A percentile compares a stretch with the other conserved stretches of the same genome.
phyloP scores from a whole-genome alignment of 2,797 vertebrate species.

The Anguilla pacifica region DNA sequence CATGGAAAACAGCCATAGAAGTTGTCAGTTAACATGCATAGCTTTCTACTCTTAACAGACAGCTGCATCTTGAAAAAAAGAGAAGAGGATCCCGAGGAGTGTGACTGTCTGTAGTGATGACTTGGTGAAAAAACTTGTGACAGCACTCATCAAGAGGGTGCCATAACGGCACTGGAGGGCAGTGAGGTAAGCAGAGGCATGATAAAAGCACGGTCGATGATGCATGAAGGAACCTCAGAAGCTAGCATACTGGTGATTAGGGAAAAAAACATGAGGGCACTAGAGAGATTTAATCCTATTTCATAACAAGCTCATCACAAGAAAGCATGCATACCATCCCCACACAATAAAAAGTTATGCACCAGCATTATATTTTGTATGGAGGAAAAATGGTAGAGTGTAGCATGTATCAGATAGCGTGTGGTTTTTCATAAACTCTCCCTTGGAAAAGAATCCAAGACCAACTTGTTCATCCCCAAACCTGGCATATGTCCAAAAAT shows the following conservation, averaged over 20 bases:
- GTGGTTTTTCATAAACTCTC: too few relatives aligned
- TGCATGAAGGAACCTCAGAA: neutral
- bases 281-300: neutral
- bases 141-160: neutral
- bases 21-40: too few relatives aligned
- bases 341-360: neutral
- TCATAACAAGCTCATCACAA: neutral
- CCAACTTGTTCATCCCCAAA: too few relatives aligned
- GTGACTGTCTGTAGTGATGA: neutral
- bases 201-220: neutral
- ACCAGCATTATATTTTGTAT: neutral
- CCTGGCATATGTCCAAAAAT: too few relatives aligned
- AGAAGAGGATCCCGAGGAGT: neutral
- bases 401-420: too few relatives aligned
- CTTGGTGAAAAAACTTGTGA: neutral
- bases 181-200: neutral
- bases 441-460: too few relatives aligned
- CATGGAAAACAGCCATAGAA: too few relatives aligned
- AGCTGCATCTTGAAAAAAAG: neutral
- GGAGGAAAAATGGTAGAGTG: neutral
- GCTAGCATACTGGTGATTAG: neutral
- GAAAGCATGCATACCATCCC: neutral
- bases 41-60: too few relatives aligned
- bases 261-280: neutral
- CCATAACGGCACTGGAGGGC: neutral